Conservation (phyloP, 2,113 vertebrate genomes). For the Oncorhynchus keta region DNA sequence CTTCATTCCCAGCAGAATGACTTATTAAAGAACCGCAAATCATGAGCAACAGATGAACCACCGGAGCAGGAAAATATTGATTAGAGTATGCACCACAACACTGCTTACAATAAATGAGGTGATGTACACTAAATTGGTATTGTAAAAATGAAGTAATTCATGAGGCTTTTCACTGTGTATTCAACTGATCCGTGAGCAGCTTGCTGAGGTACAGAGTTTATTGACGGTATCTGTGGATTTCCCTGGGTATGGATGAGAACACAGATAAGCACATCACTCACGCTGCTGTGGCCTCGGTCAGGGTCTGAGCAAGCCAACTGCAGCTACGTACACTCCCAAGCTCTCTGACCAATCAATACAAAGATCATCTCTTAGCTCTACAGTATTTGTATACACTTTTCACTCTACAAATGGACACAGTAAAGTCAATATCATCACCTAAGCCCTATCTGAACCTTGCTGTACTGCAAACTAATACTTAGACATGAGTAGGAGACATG, state of each 20-base stretch:
- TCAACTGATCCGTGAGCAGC: conserved; percentile 26
- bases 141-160: background rate
- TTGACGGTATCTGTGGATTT: conserved; percentile 1
- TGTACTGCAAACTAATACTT: conserved; percentile 3
- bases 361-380: conserved; percentile 19
- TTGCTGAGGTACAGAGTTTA: conserved; percentile 12
- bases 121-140: background rate
- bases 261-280: conserved; percentile 32
- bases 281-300: conserved; percentile 37
- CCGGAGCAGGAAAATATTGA: background rate
- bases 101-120: background rate
- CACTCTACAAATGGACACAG: conserved; percentile 46
- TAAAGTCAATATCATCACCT: conserved; percentile 42
- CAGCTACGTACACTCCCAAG: conserved; percentile 20
- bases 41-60: background rate
- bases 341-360: conserved; percentile 49
- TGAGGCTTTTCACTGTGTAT: conserved; percentile 10
- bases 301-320: conserved; percentile 39
- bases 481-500: conserved; percentile 10
- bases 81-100: background rate
- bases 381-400: conserved; percentile 15
- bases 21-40: background rate
- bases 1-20: background rate
- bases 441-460: conserved; percentile 29
- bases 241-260: conserved; percentile 7